These are phyloP conservation scores for Terebella lapidaria DNA, from an alignment of 2,888 invertebrate species.

Conservation along the genomic window DNA sequence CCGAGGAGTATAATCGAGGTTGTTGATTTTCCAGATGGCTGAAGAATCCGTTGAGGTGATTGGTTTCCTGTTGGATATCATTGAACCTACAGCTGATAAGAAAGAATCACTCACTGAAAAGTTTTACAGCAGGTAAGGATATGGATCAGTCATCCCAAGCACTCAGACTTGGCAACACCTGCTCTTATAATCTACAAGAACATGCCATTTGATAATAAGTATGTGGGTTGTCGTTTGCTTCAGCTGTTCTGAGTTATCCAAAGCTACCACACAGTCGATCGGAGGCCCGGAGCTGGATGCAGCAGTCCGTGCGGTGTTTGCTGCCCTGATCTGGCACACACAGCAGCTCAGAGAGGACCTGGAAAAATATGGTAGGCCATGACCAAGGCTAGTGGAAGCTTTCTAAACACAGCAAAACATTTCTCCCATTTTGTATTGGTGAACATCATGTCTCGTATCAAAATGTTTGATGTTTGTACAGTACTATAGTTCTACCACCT, in stretches of 20 bases:
- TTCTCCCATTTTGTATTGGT: too few relatives aligned
- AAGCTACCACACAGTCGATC: not conserved
- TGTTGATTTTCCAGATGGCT: not conserved
- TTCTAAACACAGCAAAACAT: not conserved
- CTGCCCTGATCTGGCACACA: conserved; percentile 50
- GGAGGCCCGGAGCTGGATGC: conserved; percentile 39
- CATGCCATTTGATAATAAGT: too few relatives aligned
- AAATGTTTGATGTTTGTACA: too few relatives aligned
- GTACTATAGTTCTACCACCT: too few relatives aligned
- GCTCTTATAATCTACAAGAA: too few relatives aligned
- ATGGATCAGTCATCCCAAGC: too few relatives aligned
- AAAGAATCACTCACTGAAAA: not conserved
- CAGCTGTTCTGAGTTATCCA: not conserved
- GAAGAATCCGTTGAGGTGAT: not conserved
- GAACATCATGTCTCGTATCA: too few relatives aligned
- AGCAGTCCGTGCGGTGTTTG: conserved; percentile 42
- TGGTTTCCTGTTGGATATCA: not conserved
- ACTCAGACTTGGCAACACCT: too few relatives aligned
- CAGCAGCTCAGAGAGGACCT: conserved; percentile 48
- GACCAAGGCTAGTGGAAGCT: too few relatives aligned
- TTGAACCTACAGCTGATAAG: not conserved
- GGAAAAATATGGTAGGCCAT: conserved; percentile 28
- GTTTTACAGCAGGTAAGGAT: not conserved
- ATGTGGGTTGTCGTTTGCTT: not conserved
- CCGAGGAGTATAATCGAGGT: too few relatives aligned